Base-by-base conservation (phyloP, 2,888 invertebrate species). In the Criorhina ranunculi region DNA sequence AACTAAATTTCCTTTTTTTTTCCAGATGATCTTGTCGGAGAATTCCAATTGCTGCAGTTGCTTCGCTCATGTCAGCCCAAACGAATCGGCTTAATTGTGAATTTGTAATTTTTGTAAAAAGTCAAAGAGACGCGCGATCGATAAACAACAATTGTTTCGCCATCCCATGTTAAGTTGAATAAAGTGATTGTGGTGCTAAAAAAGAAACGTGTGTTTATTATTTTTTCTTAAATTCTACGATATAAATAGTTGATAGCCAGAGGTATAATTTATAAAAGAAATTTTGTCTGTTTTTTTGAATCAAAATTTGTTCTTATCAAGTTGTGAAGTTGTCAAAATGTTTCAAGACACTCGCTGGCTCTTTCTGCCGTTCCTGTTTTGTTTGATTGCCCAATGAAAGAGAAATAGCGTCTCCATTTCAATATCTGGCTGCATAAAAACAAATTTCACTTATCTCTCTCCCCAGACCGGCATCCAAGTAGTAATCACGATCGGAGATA, bases 61-160 rank as follows among this genome's bases (percentile, higher is more conserved):
- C 35, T 89, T 90, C 80, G 90, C 90, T 87, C 89, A 89, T 86
- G 90, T 90, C 17, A 88, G 87, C 60, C 89, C 88, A 33, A 89
- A 90, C 19, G 90, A n/a, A n/a, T 89, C 90, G 33, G 88, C 87
- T 49, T 89, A 89, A 81, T 90, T 89, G 67, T 89, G 90, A 90
- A 78, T n/a, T n/a, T n/a, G n/a, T 87, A 89, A 24, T 3, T 37
- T 83, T 90, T 73, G 89, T 89, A 86, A 79, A 89, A 89, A 88
- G 51, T 88, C 88, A 2, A 89, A 88, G 46, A 66, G 46, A 35
- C 42, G 53, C 60, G 76, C 55, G 57, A 3, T 24, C 57, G 42
- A 33, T 67, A 37, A 40, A 51, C 31, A 40, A 51, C 31, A 60
- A 70, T 42, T 15, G n/a, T 72, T 62, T 24, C 24, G 31, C 51